phyloP scores from a whole-genome alignment of 2,888 invertebrate species.

The Drosophila leonis region DNA sequence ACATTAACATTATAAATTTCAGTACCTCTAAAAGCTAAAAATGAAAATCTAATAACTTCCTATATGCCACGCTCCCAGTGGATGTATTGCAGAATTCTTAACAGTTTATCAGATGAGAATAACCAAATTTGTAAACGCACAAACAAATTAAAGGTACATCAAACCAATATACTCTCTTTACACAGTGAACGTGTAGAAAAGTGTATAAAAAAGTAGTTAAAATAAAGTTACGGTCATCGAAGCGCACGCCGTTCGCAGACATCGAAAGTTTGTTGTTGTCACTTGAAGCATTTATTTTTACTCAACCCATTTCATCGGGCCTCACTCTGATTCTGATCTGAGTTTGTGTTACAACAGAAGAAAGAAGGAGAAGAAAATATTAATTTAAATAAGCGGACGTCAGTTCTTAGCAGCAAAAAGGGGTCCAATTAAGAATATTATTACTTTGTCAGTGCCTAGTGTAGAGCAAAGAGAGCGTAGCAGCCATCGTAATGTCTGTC shows the following conservation, averaged over 20 bases:
- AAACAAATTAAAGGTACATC: background rate
- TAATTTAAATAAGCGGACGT: slow-evolving; percentile 51
- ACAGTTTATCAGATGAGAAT: background rate
- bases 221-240: slow-evolving; percentile 59
- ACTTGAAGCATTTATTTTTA: slow-evolving; percentile 44
- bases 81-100: too few relatives aligned
- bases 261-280: slow-evolving; percentile 55
- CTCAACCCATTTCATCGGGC: slow-evolving; percentile 34
- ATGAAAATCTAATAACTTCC: background rate
- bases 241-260: slow-evolving; percentile 45
- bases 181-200: background rate
- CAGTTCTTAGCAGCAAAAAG: slow-evolving; percentile 13
- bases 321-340: slow-evolving; percentile 3
- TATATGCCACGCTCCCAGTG: too few relatives aligned
- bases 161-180: background rate
- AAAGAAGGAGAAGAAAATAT: slow-evolving; percentile 44
- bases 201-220: slow-evolving; percentile 64
- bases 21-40: background rate
- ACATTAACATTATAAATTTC: too few relatives aligned
- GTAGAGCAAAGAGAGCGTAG: background rate
- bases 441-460: slow-evolving; percentile 26
- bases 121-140: background rate
- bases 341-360: slow-evolving; percentile 50
- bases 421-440: slow-evolving; percentile 50
- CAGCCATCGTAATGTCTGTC: slow-evolving; percentile 22